phyloP scores from a whole-genome alignment of 2,113 vertebrate species.

The Gnathonemus echidnorhynchus region DNA sequence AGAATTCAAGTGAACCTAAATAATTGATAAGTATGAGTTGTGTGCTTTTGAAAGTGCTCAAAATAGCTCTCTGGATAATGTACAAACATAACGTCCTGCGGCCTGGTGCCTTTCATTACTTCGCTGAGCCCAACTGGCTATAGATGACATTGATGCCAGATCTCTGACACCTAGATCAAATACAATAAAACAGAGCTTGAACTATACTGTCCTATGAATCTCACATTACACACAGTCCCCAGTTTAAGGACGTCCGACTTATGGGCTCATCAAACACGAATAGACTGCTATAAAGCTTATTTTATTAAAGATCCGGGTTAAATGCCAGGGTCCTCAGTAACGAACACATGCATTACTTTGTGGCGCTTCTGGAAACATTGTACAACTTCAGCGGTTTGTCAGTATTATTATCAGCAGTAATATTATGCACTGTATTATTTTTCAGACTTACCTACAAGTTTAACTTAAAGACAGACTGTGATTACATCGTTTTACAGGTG shows the following conservation, averaged over 20 bases:
- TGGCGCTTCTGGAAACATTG: neutral
- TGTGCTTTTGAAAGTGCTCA: neutral
- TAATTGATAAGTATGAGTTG: neutral
- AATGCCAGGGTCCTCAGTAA: neutral
- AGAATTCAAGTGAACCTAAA: constrained; percentile 1
- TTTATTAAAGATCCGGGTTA: neutral
- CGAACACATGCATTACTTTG: neutral
- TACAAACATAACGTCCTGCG: neutral
- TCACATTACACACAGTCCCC: neutral
- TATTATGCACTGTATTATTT: neutral
- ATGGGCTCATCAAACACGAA: neutral
- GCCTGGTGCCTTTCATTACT: neutral
- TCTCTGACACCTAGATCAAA: neutral
- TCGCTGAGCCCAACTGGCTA: neutral
- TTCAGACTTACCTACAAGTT: neutral
- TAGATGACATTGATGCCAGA: neutral
- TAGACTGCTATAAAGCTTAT: neutral
- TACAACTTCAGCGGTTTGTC: neutral
- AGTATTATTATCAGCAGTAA: no score
- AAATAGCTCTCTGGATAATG: neutral
- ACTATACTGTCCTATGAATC: neutral
- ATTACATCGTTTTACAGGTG: neutral
- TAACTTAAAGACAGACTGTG: neutral
- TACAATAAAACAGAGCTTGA: neutral
- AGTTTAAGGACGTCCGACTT: neutral